phyloP scores from a whole-genome alignment of 2,888 invertebrate species.

The Malthinus flaveolus region DNA sequence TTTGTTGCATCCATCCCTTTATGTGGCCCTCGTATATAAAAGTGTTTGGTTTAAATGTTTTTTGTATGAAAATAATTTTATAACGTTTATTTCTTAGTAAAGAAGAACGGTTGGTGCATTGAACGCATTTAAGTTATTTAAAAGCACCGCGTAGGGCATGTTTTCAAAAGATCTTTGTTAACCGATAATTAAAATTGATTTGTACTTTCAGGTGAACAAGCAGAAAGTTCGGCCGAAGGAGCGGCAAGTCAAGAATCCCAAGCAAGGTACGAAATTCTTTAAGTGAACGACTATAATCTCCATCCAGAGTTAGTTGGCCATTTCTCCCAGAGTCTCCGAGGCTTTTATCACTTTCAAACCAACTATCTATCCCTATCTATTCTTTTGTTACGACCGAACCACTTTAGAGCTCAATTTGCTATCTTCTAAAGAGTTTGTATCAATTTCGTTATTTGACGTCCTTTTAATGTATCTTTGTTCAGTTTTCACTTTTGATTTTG shows the following conservation, averaged over 20 bases:
- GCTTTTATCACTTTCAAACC: too few relatives aligned
- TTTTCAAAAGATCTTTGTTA: background rate
- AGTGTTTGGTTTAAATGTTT: slow-evolving; percentile 8
- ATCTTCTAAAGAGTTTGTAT: too few relatives aligned
- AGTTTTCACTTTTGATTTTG: too few relatives aligned
- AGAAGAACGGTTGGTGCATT: slow-evolving; percentile 26
- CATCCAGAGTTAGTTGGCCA: too few relatives aligned
- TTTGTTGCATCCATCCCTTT: slow-evolving; percentile 10
- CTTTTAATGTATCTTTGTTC: too few relatives aligned
- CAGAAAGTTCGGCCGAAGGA: slow-evolving; percentile 38
- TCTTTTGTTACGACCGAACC: too few relatives aligned
- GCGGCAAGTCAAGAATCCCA: slow-evolving; percentile 14
- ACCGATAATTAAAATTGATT: slow-evolving; percentile 1
- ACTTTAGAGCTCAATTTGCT: too few relatives aligned
- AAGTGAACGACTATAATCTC: background rate
- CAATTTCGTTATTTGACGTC: too few relatives aligned
- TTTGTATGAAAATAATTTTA: slow-evolving; percentile 12
- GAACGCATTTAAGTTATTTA: slow-evolving; percentile 11
- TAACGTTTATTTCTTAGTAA: background rate
- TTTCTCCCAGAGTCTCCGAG: too few relatives aligned
- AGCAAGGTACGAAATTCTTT: slow-evolving; percentile 13
- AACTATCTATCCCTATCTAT: too few relatives aligned
- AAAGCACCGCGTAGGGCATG: slow-evolving; percentile 26
- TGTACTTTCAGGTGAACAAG: slow-evolving; percentile 45
- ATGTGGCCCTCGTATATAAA: too few relatives aligned